Conservation (phyloP, 2,113 vertebrate species). For the Rynchops niger region DNA sequence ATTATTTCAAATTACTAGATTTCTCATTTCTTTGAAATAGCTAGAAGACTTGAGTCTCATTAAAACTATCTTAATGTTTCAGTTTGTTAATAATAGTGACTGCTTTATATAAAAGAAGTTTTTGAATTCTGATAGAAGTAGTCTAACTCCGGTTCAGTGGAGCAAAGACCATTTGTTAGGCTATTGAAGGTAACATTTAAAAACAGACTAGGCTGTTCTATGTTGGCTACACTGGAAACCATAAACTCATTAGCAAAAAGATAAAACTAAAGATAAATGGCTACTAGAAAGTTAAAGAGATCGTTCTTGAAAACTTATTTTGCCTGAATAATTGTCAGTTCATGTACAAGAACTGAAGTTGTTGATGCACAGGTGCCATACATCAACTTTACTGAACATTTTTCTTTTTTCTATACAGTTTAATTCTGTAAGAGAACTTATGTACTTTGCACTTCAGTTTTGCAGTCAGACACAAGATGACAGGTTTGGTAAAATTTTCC, state of each 20-base stretch:
- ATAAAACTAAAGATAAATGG: not conserved
- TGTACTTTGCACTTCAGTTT: not conserved
- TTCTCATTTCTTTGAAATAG: not conserved
- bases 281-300: not conserved
- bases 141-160: too few relatives aligned
- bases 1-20: not conserved
- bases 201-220: not conserved
- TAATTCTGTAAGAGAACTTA: not conserved
- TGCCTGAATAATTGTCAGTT: not conserved
- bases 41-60: not conserved
- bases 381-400: not conserved
- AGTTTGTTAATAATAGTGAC: not conserved
- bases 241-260: not conserved
- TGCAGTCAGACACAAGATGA: not conserved
- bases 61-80: not conserved
- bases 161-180: not conserved
- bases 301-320: not conserved
- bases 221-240: not conserved
- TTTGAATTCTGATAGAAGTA: not conserved
- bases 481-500: not conserved
- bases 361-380: not conserved
- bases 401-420: not conserved
- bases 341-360: not conserved
- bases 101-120: not conserved
- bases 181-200: not conserved